Base-by-base conservation (phyloP, 2,888 invertebrate species). In the Danaus chrysippus region DNA sequence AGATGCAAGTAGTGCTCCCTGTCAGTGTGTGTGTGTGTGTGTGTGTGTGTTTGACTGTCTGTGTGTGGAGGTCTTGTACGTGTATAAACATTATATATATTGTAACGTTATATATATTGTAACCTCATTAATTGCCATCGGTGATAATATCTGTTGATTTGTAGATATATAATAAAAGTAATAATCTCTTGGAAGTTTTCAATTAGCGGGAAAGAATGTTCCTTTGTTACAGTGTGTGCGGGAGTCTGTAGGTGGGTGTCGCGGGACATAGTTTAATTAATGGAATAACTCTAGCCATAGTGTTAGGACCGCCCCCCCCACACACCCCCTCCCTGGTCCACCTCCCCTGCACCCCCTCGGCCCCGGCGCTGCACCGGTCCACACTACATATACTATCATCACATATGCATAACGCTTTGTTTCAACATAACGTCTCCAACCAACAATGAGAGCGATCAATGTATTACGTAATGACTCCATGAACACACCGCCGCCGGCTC, bases 261-360 rank as follows among this genome's bases (percentile, higher is more conserved):
- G 70, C 63, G 70, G 69, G 76, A 74, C 73, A 74, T 75, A 76
- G 75, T 86, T 86, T 88, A 88, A 89, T 89, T 88, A 89, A 89
- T 88, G 87, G 86, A 87, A 87, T 88, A 87, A 87, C 87, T 87
- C 83, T 72, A 70, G 71, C 74, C 73, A 70, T 65, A 65, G 68
- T 42, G 60, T 60, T 60, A 61, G 69, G 68, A 63, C 67, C 58
- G 65, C 67, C 70, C 66, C 67, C 68, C 68, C 68, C 68, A 69
- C 69, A 67, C 73, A 70, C 57, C 69, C 69, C 70, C 62, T 60
- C 62, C 34, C 60, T 17, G 46, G 11, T n/a, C 43, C 58, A 54
- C 34, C 59, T 17, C 54, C 44, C 10, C 23, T 49, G 15, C 54
- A 54, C 34, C 10, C 59, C 53, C 49, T 17, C 3, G 42, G 10